Evolutionary conservation across 2,113 vertebrate species (phyloP).

Genomic region (Calyptomena viridis): DNA sequence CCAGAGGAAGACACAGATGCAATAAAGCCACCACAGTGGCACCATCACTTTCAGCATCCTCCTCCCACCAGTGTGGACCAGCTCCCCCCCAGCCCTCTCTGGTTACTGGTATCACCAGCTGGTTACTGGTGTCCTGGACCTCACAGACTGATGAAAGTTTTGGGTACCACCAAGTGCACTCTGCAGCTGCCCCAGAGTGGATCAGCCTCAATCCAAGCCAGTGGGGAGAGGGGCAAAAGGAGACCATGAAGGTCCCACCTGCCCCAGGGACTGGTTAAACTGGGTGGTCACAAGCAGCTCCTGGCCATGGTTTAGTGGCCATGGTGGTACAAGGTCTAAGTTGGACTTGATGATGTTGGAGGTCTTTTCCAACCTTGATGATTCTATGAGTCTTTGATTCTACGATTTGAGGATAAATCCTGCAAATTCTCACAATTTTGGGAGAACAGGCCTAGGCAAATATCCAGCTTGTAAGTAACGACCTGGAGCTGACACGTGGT

Average conservation of each 20-base stretch:
- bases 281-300: background rate
- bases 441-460: background rate
- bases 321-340: background rate
- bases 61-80: background rate
- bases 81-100: background rate
- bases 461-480: background rate
- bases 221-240: background rate
- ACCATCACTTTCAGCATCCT: background rate
- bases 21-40: background rate
- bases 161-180: background rate
- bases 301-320: background rate
- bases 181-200: background rate
- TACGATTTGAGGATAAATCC: background rate
- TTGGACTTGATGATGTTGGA: background rate
- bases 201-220: background rate
- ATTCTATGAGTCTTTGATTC: background rate
- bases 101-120: background rate
- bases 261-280: background rate
- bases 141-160: background rate
- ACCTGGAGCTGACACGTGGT: rapidly evolving
- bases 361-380: background rate
- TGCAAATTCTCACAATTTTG: background rate
- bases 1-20: background rate
- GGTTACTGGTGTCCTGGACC: too few species aligned
- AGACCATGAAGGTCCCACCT: background rate